Conservation (phyloP, 1,140 invertebrate species). For the Pararge aegeria region DNA sequence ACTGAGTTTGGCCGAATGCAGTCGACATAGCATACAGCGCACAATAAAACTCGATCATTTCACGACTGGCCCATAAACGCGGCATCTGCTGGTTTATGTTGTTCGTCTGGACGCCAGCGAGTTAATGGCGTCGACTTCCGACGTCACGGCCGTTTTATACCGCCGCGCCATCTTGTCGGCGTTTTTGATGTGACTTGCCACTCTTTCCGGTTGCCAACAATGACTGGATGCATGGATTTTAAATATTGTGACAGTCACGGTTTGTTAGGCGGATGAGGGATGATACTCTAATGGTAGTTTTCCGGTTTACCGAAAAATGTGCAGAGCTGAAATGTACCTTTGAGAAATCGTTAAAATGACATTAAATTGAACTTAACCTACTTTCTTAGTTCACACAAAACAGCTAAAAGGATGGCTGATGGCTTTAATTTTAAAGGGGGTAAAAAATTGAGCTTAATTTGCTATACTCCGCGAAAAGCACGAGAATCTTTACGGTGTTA, state of each 20-base stretch:
- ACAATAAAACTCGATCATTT: slow-evolving; percentile 45
- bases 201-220: slow-evolving; percentile 9
- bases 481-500: no score
- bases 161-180: slow-evolving; percentile 37
- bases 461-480: no score
- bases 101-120: slow-evolving; percentile 40
- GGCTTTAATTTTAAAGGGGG: no score
- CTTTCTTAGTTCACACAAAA: neutral
- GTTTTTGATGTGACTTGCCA: slow-evolving; percentile 17
- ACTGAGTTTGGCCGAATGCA: slow-evolving; percentile 30
- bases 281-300: slow-evolving; percentile 16
- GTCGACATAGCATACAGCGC: slow-evolving; percentile 26
- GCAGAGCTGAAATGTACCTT: neutral
- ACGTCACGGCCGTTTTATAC: slow-evolving; percentile 35
- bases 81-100: slow-evolving; percentile 44
- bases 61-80: slow-evolving; percentile 41
- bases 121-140: slow-evolving; percentile 49
- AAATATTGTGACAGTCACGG: slow-evolving; percentile 27
- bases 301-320: neutral
- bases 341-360: neutral
- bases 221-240: slow-evolving; percentile 20
- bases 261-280: slow-evolving; percentile 23
- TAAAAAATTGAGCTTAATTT: no score
- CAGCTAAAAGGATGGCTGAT: no score
- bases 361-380: neutral